These are phyloP conservation scores for Plutella xylostella DNA, from an alignment of 2,888 invertebrate species.

Conservation along the genomic window DNA sequence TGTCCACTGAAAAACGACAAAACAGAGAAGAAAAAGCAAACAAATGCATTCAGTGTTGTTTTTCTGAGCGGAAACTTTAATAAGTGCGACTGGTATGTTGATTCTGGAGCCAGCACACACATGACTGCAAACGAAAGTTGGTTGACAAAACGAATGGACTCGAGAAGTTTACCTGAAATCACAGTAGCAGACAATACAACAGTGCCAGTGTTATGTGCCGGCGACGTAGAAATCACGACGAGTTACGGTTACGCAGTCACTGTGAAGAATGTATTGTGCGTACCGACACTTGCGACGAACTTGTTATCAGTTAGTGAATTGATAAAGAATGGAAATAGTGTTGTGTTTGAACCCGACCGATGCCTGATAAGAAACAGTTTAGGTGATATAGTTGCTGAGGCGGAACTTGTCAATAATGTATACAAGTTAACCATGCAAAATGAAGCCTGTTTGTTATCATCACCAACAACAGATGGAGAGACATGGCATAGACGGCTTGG, in stretches of 20 bases:
- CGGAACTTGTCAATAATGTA: no score
- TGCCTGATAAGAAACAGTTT: slow-evolving; percentile 8
- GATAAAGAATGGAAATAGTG: slow-evolving; percentile 11
- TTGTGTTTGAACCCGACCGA: slow-evolving; percentile 4
- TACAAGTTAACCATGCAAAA: no score
- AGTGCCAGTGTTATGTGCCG: slow-evolving; percentile 8
- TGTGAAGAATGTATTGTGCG: slow-evolving; percentile 10
- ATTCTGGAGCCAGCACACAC: slow-evolving; percentile 11
- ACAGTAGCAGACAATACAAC: slow-evolving; percentile 4
- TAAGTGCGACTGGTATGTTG: slow-evolving; percentile 8
- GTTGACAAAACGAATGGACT: not conserved
- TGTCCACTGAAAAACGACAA: slow-evolving; percentile 1
- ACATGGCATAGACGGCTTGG: no score
- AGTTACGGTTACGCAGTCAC: slow-evolving; percentile 5
- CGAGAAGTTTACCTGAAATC: not conserved
- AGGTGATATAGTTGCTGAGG: slow-evolving; percentile 6
- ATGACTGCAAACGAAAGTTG: slow-evolving; percentile 8
- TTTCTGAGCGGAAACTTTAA: slow-evolving; percentile 11
- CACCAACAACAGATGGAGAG: no score
- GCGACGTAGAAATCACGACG: slow-evolving; percentile 9
- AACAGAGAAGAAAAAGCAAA: not conserved
- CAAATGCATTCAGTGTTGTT: slow-evolving; percentile 3
- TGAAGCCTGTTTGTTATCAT: no score
- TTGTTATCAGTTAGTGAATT: slow-evolving; percentile 12
- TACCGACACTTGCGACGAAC: slow-evolving; percentile 10